Evolutionary conservation across 2,888 invertebrate species (phyloP), one percentile per base, ranked within the genome.

Genomic region (Notocelia uddmanniana): DNA sequence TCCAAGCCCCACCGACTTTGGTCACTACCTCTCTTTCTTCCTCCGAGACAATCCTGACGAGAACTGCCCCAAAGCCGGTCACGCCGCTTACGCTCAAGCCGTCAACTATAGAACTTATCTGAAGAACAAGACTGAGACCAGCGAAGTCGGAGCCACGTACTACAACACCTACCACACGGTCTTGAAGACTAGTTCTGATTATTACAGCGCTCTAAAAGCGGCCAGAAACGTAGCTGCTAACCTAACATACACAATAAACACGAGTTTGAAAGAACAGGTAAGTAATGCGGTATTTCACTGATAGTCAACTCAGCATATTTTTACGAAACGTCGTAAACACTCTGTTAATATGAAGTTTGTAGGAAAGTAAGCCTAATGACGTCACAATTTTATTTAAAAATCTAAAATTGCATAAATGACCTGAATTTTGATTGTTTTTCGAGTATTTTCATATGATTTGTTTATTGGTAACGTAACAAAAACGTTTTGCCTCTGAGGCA

Each of bases 91-190:
- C 84, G 95, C 95, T 0, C 95, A 95, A 69, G 97, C 95, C 0
- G 96, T 97, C 41, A 96, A 96, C 83, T 96, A 95, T 74, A 75
- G 83, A 13, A 67, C 66, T 9, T n/a, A 8, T 26, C 2, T 50
- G 2, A 52, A 89, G 31, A 68, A 60, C n/a, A 89, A 95, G 0
- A 79, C 52, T 0, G 52, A 34, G 5, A 18, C 50, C 9, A 63
- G 62, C 34, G 34, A 84, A 3, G 95, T 97, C 0, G 95, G 95
- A 0, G 97, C 98, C 0, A 97, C 97, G 0, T 98, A 98, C 87
- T 99, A 98, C 89, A 98, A 86, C 74, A 95, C 97, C 0, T 99
- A 98, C 90, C 99, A 99, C 92, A 97, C 98, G 0, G 97, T 98
- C 21, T 89, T 99, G 55, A 98, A 98, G 89, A 96, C 96, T 0